phyloP scores from a whole-genome alignment of 2,797 vertebrate genomes.

The Nyctalus aviator region DNA sequence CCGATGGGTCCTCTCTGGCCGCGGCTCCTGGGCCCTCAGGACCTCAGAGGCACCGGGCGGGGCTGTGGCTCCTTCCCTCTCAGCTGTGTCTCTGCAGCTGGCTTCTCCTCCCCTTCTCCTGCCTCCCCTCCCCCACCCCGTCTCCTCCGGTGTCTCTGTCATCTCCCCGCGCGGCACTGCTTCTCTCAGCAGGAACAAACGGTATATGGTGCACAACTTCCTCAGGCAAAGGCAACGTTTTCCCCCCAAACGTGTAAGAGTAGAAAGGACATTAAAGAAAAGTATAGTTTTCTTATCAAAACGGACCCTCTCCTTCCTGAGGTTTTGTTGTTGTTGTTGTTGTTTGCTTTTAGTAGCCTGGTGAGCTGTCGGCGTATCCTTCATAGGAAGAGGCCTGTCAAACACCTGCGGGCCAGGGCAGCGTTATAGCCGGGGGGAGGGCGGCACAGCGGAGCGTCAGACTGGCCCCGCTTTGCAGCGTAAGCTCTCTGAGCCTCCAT shows the following conservation, averaged over 20 bases:
- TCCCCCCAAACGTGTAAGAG: not conserved
- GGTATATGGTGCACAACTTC: not conserved
- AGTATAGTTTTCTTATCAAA: not conserved
- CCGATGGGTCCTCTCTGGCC: not conserved
- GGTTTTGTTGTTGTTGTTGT: not conserved
- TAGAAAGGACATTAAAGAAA: not conserved
- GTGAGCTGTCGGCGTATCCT: not conserved
- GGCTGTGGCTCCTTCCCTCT: not conserved
- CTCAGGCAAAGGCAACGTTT: not conserved
- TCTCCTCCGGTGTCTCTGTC: not conserved
- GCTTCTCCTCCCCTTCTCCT: not conserved
- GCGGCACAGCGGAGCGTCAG: not conserved
- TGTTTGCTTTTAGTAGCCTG: not conserved
- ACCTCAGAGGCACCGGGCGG: not conserved
- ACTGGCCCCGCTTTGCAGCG: not conserved
- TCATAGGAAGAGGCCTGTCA: not conserved
- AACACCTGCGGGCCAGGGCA: not conserved
- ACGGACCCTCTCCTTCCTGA: not conserved
- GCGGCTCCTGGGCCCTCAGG: not conserved
- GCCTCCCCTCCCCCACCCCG: not conserved
- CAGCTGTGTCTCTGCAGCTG: not conserved
- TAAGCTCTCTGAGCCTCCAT: not conserved
- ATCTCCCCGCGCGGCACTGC: not conserved
- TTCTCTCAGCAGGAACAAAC: slow-evolving; percentile 44
- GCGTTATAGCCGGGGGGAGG: not conserved